These are phyloP conservation scores for Terrapene triunguis DNA, from an alignment of 2,113 vertebrate genomes.

Conservation along the genomic window DNA sequence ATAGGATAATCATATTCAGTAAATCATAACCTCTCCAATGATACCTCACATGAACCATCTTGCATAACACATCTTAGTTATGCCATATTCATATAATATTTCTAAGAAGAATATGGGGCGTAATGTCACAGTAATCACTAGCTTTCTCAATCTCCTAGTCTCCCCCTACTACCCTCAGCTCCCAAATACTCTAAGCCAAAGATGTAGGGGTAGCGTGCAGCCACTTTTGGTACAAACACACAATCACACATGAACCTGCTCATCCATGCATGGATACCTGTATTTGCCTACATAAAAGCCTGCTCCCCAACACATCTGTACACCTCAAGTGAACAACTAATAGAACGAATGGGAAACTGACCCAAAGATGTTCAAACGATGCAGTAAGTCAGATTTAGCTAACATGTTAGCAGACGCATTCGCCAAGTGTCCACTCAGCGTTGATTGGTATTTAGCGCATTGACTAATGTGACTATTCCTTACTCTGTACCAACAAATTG, in stretches of 20 bases:
- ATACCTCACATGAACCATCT: too few relatives aligned
- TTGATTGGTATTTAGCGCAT: not conserved
- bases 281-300: fast-evolving
- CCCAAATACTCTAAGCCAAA: not conserved
- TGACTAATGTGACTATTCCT: not conserved
- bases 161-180: not conserved
- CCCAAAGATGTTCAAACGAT: not conserved
- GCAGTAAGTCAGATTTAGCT: not conserved
- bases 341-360: not conserved
- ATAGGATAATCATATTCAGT: too few relatives aligned
- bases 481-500: not conserved
- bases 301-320: fast-evolving
- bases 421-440: not conserved
- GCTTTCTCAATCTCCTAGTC: not conserved
- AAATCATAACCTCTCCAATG: too few relatives aligned
- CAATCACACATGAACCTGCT: fast-evolving
- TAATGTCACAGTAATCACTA: not conserved
- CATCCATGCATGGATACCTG: fast-evolving
- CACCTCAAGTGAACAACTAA: not conserved
- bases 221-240: not conserved
- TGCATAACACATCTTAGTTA: too few relatives aligned
- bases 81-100: too few relatives aligned
- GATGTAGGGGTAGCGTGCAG: not conserved
- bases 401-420: not conserved
- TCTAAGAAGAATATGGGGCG: too few relatives aligned